phyloP scores from a whole-genome alignment of 2,888 invertebrate genomes.

The Allacma fusca region DNA sequence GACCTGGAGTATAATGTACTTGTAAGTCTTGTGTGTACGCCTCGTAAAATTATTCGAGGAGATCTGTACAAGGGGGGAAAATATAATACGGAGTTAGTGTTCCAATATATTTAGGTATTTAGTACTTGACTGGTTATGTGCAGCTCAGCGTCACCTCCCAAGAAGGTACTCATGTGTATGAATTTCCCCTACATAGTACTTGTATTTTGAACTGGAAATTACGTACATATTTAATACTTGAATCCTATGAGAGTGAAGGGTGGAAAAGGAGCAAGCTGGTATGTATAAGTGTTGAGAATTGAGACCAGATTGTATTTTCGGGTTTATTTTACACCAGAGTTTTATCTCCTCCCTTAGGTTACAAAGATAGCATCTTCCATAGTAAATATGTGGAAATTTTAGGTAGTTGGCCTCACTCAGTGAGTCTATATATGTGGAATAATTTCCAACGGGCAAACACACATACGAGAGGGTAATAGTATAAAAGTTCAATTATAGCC shows the following conservation, averaged over 20 bases:
- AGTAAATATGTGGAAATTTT: not conserved
- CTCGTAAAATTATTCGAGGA: too few relatives aligned
- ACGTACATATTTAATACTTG: too few relatives aligned
- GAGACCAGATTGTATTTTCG: constrained; percentile 2
- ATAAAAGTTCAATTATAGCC: constrained; percentile 12
- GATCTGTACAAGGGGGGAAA: too few relatives aligned
- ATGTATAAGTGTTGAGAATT: not conserved
- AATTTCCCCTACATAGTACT: too few relatives aligned
- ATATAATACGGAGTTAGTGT: not conserved
- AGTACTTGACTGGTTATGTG: too few relatives aligned
- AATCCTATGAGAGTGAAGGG: too few relatives aligned
- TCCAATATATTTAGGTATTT: not conserved
- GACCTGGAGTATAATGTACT: not conserved
- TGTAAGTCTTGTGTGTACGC: too few relatives aligned
- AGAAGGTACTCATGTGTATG: too few relatives aligned
- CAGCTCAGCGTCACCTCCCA: too few relatives aligned
- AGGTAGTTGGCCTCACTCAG: not conserved
- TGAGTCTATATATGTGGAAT: not conserved
- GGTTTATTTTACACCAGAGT: constrained; percentile 1
- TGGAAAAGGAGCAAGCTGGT: too few relatives aligned
- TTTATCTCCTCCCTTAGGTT: constrained; percentile 12
- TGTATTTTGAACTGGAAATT: too few relatives aligned
- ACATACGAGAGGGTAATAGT: not conserved
- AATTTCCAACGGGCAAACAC: not conserved
- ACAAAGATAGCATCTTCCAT: not conserved